phyloP scores from a whole-genome alignment of 2,113 vertebrate species.

The Polypterus bichir region DNA sequence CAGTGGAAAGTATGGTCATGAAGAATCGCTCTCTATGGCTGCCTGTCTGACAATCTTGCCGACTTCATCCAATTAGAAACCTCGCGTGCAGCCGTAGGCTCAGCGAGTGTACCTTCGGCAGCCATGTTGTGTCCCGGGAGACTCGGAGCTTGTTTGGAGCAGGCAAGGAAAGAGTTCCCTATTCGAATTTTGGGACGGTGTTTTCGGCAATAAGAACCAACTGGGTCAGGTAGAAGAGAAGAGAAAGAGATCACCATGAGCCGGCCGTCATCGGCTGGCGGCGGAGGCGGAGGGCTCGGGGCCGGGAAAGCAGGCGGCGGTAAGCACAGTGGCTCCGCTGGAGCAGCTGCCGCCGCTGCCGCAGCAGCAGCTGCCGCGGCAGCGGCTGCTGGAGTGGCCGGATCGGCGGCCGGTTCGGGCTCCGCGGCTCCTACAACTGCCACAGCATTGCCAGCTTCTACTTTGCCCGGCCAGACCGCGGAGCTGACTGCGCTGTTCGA shows the following conservation, averaged over 20 bases:
- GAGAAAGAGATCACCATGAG: constrained; percentile 40
- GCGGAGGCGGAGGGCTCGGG: constrained; percentile 44
- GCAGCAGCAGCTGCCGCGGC: constrained; percentile 25
- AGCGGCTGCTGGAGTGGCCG: constrained; percentile 30
- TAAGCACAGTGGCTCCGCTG: constrained; percentile 39
- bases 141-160: constrained; percentile 23
- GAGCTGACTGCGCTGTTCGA: constrained; percentile 57
- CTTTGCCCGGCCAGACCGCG: constrained; percentile 34
- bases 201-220: constrained; percentile 8
- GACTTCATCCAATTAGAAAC: constrained; percentile 23
- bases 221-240: constrained; percentile 11
- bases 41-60: constrained; percentile 20
- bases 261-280: constrained; percentile 47
- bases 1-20: not conserved
- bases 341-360: constrained; percentile 21
- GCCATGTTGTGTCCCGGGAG: constrained; percentile 49
- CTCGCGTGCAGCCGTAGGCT: not conserved
- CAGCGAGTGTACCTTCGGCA: constrained; percentile 31
- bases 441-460: constrained; percentile 19
- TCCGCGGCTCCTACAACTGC: constrained; percentile 20
- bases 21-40: constrained; percentile 27
- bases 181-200: constrained; percentile 15
- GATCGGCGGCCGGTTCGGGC: constrained; percentile 27
- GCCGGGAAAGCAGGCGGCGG: constrained; percentile 42
- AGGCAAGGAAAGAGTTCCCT: constrained; percentile 23